phyloP scores from a whole-genome alignment of 2,888 invertebrate genomes.

The Ormyrus nitidulus region DNA sequence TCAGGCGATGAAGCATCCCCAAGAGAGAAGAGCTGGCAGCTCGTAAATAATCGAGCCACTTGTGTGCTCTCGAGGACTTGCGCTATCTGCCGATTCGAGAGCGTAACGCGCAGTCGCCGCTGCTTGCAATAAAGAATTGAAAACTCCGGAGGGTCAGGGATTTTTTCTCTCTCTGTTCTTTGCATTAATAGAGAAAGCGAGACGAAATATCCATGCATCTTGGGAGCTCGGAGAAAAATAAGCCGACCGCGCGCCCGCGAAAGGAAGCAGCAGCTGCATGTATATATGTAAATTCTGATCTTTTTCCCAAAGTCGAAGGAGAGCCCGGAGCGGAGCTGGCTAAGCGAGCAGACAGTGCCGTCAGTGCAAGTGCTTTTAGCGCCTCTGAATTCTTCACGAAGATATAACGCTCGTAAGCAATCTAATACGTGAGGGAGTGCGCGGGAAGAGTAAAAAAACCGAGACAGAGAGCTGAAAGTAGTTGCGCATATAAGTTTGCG shows the following conservation, averaged over 20 bases:
- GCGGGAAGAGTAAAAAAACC: constrained; percentile 34
- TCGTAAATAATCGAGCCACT: constrained; percentile 60
- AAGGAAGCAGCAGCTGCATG: background rate
- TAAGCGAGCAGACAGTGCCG: constrained; percentile 2
- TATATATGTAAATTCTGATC: constrained; percentile 51
- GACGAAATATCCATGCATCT: constrained; percentile 47
- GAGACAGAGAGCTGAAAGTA: constrained; percentile 24
- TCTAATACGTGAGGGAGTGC: constrained; percentile 59
- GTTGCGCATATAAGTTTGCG: constrained; percentile 20
- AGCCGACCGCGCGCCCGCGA: background rate
- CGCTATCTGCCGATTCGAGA: constrained; percentile 10
- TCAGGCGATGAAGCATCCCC: constrained; percentile 59
- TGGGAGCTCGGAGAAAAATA: constrained; percentile 23
- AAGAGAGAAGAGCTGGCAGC: constrained; percentile 51
- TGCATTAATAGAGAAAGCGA: constrained; percentile 31
- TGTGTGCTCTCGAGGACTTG: constrained; percentile 43
- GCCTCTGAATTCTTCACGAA: constrained; percentile 63
- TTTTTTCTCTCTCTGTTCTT: no score
- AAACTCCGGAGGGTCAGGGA: background rate
- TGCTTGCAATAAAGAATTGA: constrained; percentile 32
- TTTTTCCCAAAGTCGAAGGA: constrained; percentile 32
- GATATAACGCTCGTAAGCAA: constrained; percentile 60
- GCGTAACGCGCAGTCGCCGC: background rate
- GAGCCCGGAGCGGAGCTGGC: constrained; percentile 8
- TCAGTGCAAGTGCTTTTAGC: constrained; percentile 60